Conservation (phyloP, 1,140 invertebrate genomes). For the Nephotettix cincticeps region DNA sequence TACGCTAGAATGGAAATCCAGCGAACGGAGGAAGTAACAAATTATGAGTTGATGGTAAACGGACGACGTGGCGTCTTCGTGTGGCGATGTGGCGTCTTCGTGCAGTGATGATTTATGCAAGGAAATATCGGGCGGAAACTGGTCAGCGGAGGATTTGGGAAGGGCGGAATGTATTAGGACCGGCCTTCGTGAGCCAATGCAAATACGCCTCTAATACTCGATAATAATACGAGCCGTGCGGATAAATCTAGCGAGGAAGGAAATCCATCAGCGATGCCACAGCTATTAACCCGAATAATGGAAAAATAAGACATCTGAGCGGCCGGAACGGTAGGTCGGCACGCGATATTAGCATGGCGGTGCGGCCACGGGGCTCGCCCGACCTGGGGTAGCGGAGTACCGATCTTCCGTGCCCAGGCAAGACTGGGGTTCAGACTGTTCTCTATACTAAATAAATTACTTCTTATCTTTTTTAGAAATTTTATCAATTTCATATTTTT, state of each 20-base stretch:
- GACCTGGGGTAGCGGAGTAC: too few relatives aligned
- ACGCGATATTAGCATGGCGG: conserved; percentile 13
- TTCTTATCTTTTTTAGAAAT: too few relatives aligned
- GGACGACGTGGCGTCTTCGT: not conserved
- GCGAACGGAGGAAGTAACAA: too few relatives aligned
- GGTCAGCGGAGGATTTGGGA: conserved; percentile 4
- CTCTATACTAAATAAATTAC: too few relatives aligned
- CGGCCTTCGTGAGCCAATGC: not conserved
- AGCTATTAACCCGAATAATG: conserved; percentile 20
- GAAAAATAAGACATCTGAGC: conserved; percentile 17
- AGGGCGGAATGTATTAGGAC: not conserved
- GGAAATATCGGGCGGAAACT: conserved; percentile 19
- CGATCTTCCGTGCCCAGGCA: too few relatives aligned
- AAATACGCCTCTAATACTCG: conserved; percentile 2
- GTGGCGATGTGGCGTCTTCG: not conserved
- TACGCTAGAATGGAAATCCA: too few relatives aligned
- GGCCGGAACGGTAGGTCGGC: not conserved
- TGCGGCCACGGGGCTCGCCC: not conserved
- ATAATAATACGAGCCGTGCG: conserved; percentile 9
- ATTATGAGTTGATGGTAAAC: too few relatives aligned
- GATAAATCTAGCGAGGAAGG: conserved; percentile 12
- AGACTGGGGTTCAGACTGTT: too few relatives aligned
- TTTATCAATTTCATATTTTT: too few relatives aligned
- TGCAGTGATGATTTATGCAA: not conserved
- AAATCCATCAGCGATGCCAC: conserved; percentile 7